A percentile compares a stretch with the other conserved stretches of the same genome.
Conservation (phyloP, 2,797 vertebrate species). For the Danio jaintianensis region DNA sequence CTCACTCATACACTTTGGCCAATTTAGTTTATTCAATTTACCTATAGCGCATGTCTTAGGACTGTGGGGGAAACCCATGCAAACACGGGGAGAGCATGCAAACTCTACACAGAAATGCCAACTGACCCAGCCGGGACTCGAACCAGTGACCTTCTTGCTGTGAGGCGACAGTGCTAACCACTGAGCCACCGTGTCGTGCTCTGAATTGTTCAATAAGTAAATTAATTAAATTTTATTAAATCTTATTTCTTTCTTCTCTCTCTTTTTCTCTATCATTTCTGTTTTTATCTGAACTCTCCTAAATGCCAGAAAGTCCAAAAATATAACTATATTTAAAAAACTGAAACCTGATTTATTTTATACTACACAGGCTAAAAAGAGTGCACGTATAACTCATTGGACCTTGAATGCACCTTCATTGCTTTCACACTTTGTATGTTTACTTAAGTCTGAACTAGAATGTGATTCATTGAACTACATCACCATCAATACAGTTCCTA, state of each 20-base stretch:
- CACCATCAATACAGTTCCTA: constrained; percentile 1
- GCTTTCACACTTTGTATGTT: constrained; percentile 21
- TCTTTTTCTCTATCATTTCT: not conserved
- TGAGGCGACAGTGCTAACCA: no score
- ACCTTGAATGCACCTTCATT: not conserved
- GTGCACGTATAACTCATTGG: constrained; percentile 7
- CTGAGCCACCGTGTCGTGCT: no score
- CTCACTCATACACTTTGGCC: no score
- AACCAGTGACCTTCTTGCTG: no score
- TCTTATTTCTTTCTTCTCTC: not conserved
- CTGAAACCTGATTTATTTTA: not conserved
- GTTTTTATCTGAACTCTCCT: not conserved
- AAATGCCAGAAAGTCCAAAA: constrained; percentile 5
- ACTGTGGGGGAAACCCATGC: no score
- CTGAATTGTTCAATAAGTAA: no score
- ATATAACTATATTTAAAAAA: not conserved
- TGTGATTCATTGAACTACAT: constrained; percentile 12
- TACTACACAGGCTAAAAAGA: not conserved
- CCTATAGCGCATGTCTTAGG: no score
- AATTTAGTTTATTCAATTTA: no score
- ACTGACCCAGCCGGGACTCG: no score
- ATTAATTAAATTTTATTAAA: no score
- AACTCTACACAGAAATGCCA: no score
- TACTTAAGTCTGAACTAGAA: constrained; percentile 10
- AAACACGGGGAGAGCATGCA: no score